Conservation (phyloP, 2,113 vertebrate genomes). For the Phylloscopus whistleri region DNA sequence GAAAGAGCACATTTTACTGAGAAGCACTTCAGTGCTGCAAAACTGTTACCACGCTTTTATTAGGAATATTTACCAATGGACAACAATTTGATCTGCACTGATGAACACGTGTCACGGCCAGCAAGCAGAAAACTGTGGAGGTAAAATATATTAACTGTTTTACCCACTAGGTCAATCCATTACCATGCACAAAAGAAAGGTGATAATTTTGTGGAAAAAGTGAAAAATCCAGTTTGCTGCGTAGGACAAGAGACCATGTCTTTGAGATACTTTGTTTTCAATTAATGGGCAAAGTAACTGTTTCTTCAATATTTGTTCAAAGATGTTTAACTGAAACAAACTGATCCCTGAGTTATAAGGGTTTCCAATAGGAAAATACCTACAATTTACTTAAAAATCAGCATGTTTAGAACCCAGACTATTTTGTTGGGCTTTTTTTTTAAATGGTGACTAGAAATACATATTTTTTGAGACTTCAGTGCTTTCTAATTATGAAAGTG, state of each 20-base stretch:
- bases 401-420: neutral
- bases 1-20: neutral
- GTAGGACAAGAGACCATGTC: neutral
- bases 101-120: fast-evolving
- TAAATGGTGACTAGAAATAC: fast-evolving
- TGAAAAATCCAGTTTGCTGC: neutral
- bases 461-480: neutral
- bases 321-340: neutral
- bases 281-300: neutral
- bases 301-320: neutral
- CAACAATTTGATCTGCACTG: neutral
- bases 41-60: neutral
- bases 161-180: neutral
- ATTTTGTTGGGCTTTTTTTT: neutral
- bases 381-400: neutral
- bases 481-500: neutral
- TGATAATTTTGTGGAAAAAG: neutral
- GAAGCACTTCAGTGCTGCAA: neutral
- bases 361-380: neutral
- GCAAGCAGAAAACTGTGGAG: neutral
- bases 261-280: neutral
- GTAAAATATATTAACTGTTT: neutral
- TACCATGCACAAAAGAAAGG: neutral
- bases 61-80: neutral
- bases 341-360: neutral